Base-by-base conservation (phyloP, 2,113 vertebrate genomes). In the Lophura nycthemera region DNA sequence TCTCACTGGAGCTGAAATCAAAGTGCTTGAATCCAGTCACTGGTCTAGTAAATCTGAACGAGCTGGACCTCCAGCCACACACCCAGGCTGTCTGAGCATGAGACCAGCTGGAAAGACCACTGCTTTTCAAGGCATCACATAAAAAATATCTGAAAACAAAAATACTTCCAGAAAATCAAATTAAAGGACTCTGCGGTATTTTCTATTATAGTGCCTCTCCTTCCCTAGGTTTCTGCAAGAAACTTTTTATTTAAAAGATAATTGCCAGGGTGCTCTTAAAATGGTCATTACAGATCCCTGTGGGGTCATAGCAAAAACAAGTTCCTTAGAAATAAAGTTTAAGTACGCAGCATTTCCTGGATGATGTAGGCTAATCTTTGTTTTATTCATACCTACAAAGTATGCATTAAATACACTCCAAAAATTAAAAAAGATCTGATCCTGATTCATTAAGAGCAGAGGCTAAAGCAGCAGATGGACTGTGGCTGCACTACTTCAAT, bases 401-500 rank as follows among this genome's bases (percentile, higher is more conserved):
- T 75, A 89, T n/a, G 27, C 77, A 63, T 70, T 56, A 95, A 92
- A 83, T 50, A 89, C 13, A 75, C 63, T 90, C 70, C 54, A 73
- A 89, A 92, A 88, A 69, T 73, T 45, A 29, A 50, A 42, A 4
- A 56, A 15, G 29, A 16, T 47, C 54, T 87, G 54, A 79, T 89
- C 63, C 84, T 4, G 13, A 54, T n/a, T 57, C 59, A 38, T 54
- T 77, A 89, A 12, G 0, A 87, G 40, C 61, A 79, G 36, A 0
- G 1, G 64, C 90, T 93, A 76, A 95, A 94, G 93, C 91, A 97
- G 93, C 96, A 97, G 94, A 94, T 96, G 95, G 89, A 95, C 88
- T 85, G 86, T 86, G 94, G 92, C 91, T 96, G 80, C 71, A 50
- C 66, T 38, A 83, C 78, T 80, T 94, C 93, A 93, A 92, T 89